Conservation (phyloP, 1,140 invertebrate genomes). For the Trichonephila clavipes region DNA sequence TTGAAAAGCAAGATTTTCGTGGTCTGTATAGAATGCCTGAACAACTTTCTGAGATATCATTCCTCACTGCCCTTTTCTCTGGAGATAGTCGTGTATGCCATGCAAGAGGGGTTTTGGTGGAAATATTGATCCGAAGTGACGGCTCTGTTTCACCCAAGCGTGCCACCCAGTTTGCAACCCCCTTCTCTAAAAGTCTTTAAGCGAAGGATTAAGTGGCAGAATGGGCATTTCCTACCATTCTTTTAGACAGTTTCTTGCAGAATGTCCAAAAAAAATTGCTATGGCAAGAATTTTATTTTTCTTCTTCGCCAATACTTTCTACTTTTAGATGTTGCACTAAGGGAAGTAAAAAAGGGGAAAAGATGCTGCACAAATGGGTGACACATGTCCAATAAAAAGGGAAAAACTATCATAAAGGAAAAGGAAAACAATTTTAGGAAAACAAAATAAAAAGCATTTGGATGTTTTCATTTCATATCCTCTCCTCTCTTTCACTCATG, state of each 20-base stretch:
- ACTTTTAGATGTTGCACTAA: neutral
- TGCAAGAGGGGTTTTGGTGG: neutral
- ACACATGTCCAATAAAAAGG: neutral
- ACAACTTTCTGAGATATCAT: neutral
- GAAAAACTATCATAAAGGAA: neutral
- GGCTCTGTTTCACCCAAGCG: neutral
- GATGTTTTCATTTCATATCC: neutral
- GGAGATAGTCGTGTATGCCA: neutral
- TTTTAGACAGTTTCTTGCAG: neutral
- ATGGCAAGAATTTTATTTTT: neutral
- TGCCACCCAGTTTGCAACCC: neutral
- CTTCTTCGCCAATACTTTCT: neutral
- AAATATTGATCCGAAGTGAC: conserved; percentile 1
- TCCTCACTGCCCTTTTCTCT: neutral
- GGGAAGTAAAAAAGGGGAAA: neutral
- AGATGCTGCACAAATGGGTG: neutral
- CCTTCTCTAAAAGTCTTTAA: neutral
- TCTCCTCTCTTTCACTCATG: neutral
- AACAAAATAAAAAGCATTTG: conserved; percentile 7
- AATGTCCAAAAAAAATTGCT: neutral
- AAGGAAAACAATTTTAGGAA: conserved; percentile 17
- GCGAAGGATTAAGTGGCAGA: neutral
- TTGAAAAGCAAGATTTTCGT: conserved; percentile 14
- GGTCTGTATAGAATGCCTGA: neutral
- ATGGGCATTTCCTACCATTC: conserved; percentile 7